phyloP scores from a whole-genome alignment of 1,140 invertebrate genomes.

The Eubasilissa regina region DNA sequence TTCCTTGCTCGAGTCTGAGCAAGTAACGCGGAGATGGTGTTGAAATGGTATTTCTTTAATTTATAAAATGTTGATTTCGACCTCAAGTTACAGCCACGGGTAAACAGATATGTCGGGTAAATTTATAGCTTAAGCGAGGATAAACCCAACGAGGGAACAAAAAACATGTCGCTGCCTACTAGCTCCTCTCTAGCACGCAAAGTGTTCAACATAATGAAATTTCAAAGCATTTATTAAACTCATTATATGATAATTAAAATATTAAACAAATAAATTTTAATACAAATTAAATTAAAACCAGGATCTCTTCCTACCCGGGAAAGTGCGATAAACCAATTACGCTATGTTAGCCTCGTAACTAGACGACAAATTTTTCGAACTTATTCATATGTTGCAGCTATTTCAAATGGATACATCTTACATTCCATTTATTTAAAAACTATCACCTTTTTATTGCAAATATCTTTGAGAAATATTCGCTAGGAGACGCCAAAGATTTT shows the following conservation, averaged over 20 bases:
- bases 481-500: no score
- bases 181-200: not conserved
- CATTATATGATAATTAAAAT: not conserved
- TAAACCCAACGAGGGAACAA: conserved; percentile 25
- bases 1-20: no score
- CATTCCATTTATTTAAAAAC: no score
- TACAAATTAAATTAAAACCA: conserved; percentile 1
- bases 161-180: not conserved
- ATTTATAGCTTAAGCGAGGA: conserved; percentile 24
- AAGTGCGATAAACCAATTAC: no score
- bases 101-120: conserved; percentile 23
- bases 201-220: not conserved
- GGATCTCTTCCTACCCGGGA: no score
- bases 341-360: no score
- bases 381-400: no score
- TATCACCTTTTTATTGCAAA: no score
- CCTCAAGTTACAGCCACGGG: not conserved
- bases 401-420: no score
- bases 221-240: no score
- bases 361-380: no score
- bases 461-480: no score
- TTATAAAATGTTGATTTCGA: conserved; percentile 9
- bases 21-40: not conserved
- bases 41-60: conserved; percentile 29
- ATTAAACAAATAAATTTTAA: not conserved